phyloP scores from a whole-genome alignment of 2,888 invertebrate genomes.

The Tigriopus californicus region DNA sequence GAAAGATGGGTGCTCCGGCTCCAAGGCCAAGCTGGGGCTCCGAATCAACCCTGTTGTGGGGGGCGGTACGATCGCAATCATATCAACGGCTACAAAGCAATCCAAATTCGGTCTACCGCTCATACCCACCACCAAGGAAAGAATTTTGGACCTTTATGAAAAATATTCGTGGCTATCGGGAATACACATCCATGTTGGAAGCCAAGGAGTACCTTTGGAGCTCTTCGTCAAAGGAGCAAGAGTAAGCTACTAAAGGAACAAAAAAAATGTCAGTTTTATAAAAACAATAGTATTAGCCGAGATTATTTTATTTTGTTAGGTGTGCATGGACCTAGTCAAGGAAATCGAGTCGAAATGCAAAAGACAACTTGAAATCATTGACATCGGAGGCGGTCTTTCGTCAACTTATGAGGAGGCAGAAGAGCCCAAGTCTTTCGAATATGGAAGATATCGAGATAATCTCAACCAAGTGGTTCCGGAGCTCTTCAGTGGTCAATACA shows the following conservation, averaged over 20 bases:
- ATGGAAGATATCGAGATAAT: conserved; percentile 6
- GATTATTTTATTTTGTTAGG: neutral
- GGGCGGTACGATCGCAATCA: conserved; percentile 9
- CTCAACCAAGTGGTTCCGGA: neutral
- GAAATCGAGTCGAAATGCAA: neutral
- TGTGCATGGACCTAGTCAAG: conserved; percentile 5
- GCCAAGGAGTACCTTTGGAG: conserved; percentile 12
- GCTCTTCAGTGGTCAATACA: conserved; percentile 1
- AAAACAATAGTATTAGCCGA: neutral
- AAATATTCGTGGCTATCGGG: conserved; percentile 10
- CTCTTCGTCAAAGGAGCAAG: conserved; percentile 8
- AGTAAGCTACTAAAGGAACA: neutral
- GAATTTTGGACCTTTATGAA: conserved; percentile 1
- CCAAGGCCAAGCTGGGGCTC: neutral
- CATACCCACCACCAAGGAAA: conserved; percentile 5
- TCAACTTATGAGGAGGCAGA: neutral
- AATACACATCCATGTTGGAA: conserved; percentile 15
- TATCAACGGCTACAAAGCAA: conserved; percentile 1
- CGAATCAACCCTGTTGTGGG: conserved; percentile 15
- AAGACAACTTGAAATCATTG: neutral
- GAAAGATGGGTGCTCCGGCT: neutral
- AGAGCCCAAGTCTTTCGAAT: conserved; percentile 12
- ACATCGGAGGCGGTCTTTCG: conserved; percentile 14
- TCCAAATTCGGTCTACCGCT: conserved; percentile 15
- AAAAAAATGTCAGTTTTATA: neutral